phyloP scores from a whole-genome alignment of 2,888 invertebrate species.

The Yponomeuta malinellus region DNA sequence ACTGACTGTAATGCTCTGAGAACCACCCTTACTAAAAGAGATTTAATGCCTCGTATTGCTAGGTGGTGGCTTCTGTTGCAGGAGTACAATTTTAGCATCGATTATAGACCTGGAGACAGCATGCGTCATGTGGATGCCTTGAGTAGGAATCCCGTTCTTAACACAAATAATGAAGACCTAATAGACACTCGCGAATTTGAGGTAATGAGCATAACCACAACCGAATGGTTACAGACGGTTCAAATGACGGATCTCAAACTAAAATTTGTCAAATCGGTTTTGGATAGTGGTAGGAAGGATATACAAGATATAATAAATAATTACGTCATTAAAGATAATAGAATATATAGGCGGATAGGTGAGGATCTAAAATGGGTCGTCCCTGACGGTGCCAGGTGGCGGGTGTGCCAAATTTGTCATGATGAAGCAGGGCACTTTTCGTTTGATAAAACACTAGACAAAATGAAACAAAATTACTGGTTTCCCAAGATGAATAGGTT shows the following conservation, averaged over 20 bases:
- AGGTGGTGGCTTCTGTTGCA: not conserved
- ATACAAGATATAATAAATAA: conserved; percentile 13
- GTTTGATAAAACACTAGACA: conserved; percentile 20
- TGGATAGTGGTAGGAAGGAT: conserved; percentile 1
- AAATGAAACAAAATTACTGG: conserved; percentile 22
- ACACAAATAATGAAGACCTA: not conserved
- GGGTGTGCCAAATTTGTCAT: conserved; percentile 20
- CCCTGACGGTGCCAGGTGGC: conserved; percentile 26
- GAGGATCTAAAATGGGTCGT: conserved; percentile 26
- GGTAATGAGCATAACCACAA: conserved; percentile 12
- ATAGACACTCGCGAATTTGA: conserved; percentile 13
- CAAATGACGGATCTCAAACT: conserved; percentile 21
- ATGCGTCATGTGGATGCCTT: conserved; percentile 28
- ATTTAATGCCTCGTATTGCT: conserved; percentile 24
- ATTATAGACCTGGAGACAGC: conserved; percentile 24
- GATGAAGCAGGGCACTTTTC: conserved; percentile 22
- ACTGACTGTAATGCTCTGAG: conserved; percentile 33
- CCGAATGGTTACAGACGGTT: conserved; percentile 24
- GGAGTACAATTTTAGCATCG: conserved; percentile 18
- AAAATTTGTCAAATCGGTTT: conserved; percentile 11
- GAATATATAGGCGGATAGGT: conserved; percentile 19
- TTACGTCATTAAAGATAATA: not conserved
- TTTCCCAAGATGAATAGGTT: conserved; percentile 19
- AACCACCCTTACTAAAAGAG: conserved; percentile 28
- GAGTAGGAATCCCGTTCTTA: conserved; percentile 23